phyloP scores from a whole-genome alignment of 2,888 invertebrate species.

The Euzophera pinguis region DNA sequence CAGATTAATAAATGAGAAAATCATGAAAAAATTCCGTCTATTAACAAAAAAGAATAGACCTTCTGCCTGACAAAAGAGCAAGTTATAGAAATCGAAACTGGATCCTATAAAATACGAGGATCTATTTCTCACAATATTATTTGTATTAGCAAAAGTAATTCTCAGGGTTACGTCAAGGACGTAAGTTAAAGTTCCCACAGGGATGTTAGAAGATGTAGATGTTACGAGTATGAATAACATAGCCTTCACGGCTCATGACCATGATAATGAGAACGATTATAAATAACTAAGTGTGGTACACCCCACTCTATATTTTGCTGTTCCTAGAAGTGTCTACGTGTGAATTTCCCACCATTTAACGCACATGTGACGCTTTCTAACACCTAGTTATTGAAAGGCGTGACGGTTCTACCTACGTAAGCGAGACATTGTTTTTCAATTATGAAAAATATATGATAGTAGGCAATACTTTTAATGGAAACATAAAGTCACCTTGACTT shows the following conservation, averaged over 20 bases:
- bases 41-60: no score
- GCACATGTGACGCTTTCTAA: neutral
- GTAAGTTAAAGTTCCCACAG: neutral
- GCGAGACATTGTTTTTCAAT: neutral
- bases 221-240: neutral
- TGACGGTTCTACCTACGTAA: neutral
- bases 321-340: slow-evolving; percentile 38
- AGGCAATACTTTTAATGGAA: no score
- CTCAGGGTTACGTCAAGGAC: neutral
- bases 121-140: neutral
- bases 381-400: neutral
- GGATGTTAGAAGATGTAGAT: neutral
- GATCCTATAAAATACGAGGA: no score
- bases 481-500: no score
- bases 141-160: neutral
- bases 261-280: slow-evolving; percentile 22
- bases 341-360: slow-evolving; percentile 57
- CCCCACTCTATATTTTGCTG: slow-evolving; percentile 22
- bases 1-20: no score
- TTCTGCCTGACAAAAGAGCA: no score
- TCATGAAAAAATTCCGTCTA: no score
- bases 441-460: no score
- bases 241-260: slow-evolving; percentile 13
- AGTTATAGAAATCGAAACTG: no score
- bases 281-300: slow-evolving; percentile 5